Evolutionary conservation across 2,888 invertebrate species (phyloP).

Genomic region (Rhimphoctona megacephalus): DNA sequence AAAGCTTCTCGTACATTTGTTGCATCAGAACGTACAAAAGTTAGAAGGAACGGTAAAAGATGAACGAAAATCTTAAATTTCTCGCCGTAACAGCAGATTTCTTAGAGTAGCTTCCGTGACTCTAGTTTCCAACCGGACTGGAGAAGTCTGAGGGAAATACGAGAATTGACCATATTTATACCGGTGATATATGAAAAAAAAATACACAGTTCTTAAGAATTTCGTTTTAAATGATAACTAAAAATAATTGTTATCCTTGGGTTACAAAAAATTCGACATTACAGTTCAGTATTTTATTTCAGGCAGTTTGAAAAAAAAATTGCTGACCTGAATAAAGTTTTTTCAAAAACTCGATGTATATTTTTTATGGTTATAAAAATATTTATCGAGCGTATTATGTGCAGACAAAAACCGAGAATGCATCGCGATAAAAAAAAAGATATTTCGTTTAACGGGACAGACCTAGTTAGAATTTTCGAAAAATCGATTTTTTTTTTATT

Average conservation of each 20-base stretch:
- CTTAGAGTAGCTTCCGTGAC: slow-evolving; percentile 25
- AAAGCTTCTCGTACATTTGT: neutral
- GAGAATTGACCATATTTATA: neutral
- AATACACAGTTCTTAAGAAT: neutral
- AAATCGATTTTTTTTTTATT: too few relatives aligned
- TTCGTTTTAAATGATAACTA: neutral
- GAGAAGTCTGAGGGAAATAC: slow-evolving; percentile 12
- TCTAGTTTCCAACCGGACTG: slow-evolving; percentile 24
- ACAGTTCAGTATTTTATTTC: neutral
- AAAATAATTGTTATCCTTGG: neutral
- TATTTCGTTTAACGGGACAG: neutral
- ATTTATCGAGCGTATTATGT: neutral
- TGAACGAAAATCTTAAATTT: slow-evolving; percentile 23
- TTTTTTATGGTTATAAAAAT: neutral
- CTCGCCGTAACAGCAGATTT: slow-evolving; percentile 27
- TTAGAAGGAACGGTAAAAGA: neutral
- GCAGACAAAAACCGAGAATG: neutral
- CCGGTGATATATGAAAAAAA: neutral
- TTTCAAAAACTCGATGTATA: neutral
- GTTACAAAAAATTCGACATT: neutral
- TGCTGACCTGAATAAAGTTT: neutral
- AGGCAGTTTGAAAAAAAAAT: neutral
- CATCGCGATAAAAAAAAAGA: neutral
- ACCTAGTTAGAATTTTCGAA: too few relatives aligned
- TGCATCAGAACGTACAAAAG: neutral